Percentiles rank a stretch among this genome's conserved stretches.
These are phyloP conservation scores for Acipenser transmontanus DNA, from an alignment of 2,797 vertebrate genomes.

Conservation along the genomic window DNA sequence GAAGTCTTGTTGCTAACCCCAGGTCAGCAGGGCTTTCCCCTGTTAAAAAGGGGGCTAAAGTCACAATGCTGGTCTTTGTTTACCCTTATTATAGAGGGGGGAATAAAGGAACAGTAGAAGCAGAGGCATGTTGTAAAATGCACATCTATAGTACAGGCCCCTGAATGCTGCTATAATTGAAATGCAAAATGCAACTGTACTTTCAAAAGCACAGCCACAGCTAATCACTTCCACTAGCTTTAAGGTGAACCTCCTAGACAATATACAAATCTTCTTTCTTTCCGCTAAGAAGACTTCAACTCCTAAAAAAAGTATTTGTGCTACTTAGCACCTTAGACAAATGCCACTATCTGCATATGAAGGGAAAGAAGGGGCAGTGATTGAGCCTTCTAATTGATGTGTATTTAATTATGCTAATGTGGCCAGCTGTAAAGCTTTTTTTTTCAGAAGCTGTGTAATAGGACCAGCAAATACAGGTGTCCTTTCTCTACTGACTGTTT, in stretches of 20 bases:
- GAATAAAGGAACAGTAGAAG: conserved; percentile 48
- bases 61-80: conserved; percentile 65
- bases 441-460: conserved; percentile 50
- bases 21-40: conserved; percentile 58
- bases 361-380: conserved; percentile 68
- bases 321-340: conserved; percentile 73
- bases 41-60: conserved; percentile 50
- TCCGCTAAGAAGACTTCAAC: conserved; percentile 49
- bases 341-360: conserved; percentile 80
- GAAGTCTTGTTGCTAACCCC: conserved; percentile 46
- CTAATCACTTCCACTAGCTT: conserved; percentile 54
- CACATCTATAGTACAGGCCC: conserved; percentile 43
- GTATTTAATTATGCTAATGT: conserved; percentile 93
- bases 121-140: conserved; percentile 57
- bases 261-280: conserved; percentile 63
- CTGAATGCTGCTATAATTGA: conserved; percentile 43
- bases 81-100: conserved; percentile 45
- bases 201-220: conserved; percentile 38
- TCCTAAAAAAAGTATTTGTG: conserved; percentile 61
- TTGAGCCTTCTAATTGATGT: conserved; percentile 84
- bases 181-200: conserved; percentile 51
- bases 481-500: conserved; percentile 61
- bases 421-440: conserved; percentile 68
- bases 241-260: conserved; percentile 64
- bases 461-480: conserved; percentile 78